Conservation (phyloP, 2,797 vertebrate species). For the Mormyrops boulengeri region DNA sequence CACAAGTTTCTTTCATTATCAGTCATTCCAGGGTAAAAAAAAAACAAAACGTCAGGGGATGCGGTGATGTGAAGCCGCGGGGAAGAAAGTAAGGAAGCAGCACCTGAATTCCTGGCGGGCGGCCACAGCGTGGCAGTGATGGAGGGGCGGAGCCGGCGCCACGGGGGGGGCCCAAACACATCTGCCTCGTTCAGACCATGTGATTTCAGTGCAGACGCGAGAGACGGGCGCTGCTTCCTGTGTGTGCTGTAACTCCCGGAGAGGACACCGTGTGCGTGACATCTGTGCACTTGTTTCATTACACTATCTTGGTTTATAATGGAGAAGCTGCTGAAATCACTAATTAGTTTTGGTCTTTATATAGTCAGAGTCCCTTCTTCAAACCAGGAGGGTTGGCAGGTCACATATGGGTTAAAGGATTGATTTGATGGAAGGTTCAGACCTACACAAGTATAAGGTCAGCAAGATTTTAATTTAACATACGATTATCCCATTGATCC, state of each 20-base stretch:
- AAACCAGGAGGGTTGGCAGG: background rate
- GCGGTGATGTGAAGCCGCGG: background rate
- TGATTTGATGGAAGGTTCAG: background rate
- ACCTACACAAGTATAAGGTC: background rate
- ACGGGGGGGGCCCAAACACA: background rate
- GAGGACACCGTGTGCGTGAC: background rate
- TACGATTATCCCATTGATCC: background rate
- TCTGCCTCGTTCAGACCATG: background rate
- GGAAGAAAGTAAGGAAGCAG: background rate
- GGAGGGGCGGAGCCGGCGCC: background rate
- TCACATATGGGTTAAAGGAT: background rate
- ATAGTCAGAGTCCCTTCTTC: background rate
- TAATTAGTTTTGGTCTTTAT: background rate
- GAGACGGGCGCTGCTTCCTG: background rate
- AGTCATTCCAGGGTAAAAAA: background rate
- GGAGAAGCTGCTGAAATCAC: background rate
- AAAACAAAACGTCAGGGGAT: background rate
- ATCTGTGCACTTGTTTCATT: background rate
- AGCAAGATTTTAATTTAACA: slow-evolving; percentile 6
- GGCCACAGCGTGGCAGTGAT: background rate
- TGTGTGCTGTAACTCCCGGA: background rate
- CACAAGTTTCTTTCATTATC: background rate
- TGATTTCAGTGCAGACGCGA: background rate
- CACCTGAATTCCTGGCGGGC: background rate
- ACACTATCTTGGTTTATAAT: background rate